Base-by-base conservation (phyloP, 1,140 invertebrate species). In the Mylabris phalerata region DNA sequence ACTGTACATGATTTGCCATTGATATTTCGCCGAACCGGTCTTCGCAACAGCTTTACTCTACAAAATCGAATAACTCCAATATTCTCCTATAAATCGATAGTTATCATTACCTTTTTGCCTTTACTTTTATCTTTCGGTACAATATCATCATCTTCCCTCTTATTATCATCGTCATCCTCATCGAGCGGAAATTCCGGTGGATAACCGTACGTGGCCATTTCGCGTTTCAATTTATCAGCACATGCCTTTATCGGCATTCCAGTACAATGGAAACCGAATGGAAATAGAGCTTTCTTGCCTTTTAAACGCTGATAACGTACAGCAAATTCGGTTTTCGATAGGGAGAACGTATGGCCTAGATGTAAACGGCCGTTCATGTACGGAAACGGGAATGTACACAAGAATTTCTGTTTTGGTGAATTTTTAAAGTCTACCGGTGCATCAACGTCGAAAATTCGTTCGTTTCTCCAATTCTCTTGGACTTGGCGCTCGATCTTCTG, bases 311-410 rank as follows among this genome's bases (percentile, higher is more conserved):
- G 85, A 66, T 67, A 99, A 11, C 95, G 86, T 57, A 88, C 82
- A 24, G 92, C 86, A 86, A 98, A 98, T 88, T 98, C 96, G 76
- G 92, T 94, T 82, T 99, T 99, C 41, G 95, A 95, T 27, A 98
- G 71, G 10, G 95, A 92, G 80, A 99, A 99, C 5, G 93, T 95
- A 74, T 99, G 98, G 0, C 98, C 98, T 48, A 99, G 78, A 82
- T 99, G 98, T 50, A 99, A 82, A 45, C 90, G 82, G 26, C 98
- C 98, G 85, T 99, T 99, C 97, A 99, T 99, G 69, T 99, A 99
- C 0, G 97, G 97, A 80, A 89, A 99, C 3, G 97, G 97, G 81
- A 99, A 99, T 6, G 93, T 98, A 9, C 86, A 88, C 40, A 98
- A 78, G 73, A 90, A 98, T 71, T 98, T 98, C 62, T 93, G 89